Percentiles rank a stretch among this genome's conserved stretches.
Conservation (phyloP, 64 coral and sea anemone species). For the Montipora cactus region DNA sequence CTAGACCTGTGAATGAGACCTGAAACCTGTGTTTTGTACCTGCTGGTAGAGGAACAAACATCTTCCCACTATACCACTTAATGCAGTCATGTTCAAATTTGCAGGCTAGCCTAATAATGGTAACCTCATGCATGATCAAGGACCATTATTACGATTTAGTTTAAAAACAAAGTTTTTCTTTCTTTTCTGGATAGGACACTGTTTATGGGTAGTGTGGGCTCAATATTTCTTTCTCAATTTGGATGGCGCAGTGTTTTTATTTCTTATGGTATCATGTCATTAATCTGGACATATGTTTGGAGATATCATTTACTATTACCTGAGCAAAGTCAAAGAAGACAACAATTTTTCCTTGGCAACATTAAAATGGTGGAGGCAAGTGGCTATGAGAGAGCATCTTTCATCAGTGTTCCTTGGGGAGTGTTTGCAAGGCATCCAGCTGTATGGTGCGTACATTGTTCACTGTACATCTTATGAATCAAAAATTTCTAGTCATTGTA, state of each 20-base stretch:
- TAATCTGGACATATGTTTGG: constrained; percentile 80
- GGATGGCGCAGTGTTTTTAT: constrained; percentile 91
- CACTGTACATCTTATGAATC: not conserved
- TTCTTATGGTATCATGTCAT: constrained; percentile 57
- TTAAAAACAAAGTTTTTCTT: not conserved
- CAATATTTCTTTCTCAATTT: constrained; percentile 69
- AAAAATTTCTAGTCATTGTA: no score
- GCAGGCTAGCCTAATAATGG: no score
- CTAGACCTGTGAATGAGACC: no score
- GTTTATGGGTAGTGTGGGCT: constrained; percentile 82
- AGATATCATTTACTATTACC: constrained; percentile 60
- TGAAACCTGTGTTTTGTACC: no score
- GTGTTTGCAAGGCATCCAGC: constrained; percentile 73
- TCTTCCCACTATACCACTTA: no score
- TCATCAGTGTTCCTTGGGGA: constrained; percentile 63
- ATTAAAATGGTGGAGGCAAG: constrained; percentile 77
- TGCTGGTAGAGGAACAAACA: no score
- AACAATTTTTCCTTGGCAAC: constrained; percentile 78
- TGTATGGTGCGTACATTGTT: constrained; percentile 70
- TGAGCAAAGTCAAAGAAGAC: constrained; percentile 19
- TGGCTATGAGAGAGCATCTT: constrained; percentile 16
- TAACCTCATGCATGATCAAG: no score
- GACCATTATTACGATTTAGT: no score
- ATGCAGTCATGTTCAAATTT: no score
- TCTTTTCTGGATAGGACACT: constrained; percentile 66